Conservation (phyloP, 92 coral and sea anemone genomes). For the Zoanthus gigantus region DNA sequence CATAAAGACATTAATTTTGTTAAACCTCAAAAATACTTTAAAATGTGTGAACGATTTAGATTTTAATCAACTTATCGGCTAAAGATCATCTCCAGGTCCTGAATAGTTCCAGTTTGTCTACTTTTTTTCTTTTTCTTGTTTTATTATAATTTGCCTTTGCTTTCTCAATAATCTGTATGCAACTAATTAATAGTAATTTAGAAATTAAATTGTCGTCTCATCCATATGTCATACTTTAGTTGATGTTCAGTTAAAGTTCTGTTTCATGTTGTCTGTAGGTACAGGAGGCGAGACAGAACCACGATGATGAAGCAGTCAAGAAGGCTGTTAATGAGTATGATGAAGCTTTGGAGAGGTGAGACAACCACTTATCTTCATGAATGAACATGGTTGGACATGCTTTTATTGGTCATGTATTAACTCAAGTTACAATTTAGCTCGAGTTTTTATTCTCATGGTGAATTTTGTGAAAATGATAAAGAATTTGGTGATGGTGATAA, state of each 20-base stretch:
- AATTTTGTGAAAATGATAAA: too few species aligned
- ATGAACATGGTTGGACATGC: background rate
- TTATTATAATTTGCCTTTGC: too few species aligned
- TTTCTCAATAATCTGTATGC: background rate
- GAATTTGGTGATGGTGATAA: too few species aligned
- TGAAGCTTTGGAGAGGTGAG: constrained; percentile 95
- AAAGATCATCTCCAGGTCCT: too few species aligned
- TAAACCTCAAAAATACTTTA: too few species aligned
- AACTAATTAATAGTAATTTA: background rate
- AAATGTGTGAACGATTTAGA: too few species aligned
- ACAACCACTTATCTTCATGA: background rate
- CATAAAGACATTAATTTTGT: too few species aligned
- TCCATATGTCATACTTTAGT: background rate
- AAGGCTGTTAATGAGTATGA: constrained; percentile 97
- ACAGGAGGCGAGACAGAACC: constrained; percentile 97
- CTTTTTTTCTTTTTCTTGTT: too few species aligned
- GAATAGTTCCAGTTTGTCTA: too few species aligned
- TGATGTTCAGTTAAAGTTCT: background rate
- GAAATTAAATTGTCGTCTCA: background rate
- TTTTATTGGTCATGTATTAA: background rate
- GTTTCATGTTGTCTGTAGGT: constrained; percentile 63
- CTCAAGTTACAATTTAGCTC: background rate
- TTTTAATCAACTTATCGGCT: too few species aligned
- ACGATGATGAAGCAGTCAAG: constrained; percentile 97
- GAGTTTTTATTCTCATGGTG: background rate